Evolutionary conservation across 1,140 invertebrate genomes (phyloP).

Genomic region (Macrostomum lignano): DNA sequence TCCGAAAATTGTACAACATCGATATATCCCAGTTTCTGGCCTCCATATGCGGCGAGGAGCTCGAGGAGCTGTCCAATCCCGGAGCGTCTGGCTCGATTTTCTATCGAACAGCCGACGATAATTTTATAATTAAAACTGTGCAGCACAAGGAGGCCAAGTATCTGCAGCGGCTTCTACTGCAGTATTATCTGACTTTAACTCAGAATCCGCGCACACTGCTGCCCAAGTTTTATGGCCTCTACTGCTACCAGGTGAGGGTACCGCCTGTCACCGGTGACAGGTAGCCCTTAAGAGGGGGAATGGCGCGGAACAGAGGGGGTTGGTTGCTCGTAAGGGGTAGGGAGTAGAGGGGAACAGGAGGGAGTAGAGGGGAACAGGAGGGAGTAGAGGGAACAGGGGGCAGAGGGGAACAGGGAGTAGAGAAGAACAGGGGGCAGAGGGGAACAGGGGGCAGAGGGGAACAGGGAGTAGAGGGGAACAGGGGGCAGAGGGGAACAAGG

Average conservation of each 20-base stretch:
- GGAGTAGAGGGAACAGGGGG: too few relatives aligned
- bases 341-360: too few relatives aligned
- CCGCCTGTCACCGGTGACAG: too few relatives aligned
- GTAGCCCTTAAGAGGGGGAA: too few relatives aligned
- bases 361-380: too few relatives aligned
- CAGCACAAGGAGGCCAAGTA: conserved; percentile 98
- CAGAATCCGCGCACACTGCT: conserved; percentile 89
- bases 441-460: too few relatives aligned
- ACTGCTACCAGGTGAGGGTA: conserved; percentile 91
- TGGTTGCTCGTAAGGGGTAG: too few relatives aligned
- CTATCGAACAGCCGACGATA: conserved; percentile 89
- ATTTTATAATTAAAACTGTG: conserved; percentile 98
- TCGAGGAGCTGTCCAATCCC: conserved; percentile 81
- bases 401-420: too few relatives aligned
- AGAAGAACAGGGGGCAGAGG: too few relatives aligned
- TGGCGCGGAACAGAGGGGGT: too few relatives aligned
- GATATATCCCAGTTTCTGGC: conserved; percentile 93
- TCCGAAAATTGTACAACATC: conserved; percentile 89
- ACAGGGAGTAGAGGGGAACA: too few relatives aligned
- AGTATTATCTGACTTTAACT: conserved; percentile 72
- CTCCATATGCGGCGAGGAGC: conserved; percentile 70
- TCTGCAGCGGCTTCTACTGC: conserved; percentile 82
- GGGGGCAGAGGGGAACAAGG: too few relatives aligned
- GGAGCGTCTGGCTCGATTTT: conserved; percentile 97
- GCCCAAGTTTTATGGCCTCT: conserved; percentile 96